phyloP scores from a whole-genome alignment of 30 jellyfish, hydroid and myxozoan genomes.

The Hydractinia echinata region DNA sequence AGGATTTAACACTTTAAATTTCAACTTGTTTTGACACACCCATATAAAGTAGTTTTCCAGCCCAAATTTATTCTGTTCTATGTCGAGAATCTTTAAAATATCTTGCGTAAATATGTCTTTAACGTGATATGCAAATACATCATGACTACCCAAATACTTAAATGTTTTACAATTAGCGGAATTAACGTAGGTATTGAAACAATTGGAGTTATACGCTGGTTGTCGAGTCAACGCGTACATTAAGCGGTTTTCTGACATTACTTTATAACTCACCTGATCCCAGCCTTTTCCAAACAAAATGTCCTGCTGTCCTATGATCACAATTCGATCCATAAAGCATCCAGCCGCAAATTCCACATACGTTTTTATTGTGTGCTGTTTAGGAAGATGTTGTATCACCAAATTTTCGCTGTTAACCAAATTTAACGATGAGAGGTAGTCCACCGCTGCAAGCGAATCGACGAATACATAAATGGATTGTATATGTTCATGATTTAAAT shows the following conservation, averaged over 20 bases:
- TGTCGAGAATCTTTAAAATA: conserved; percentile 11
- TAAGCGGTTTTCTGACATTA: conserved; percentile 1
- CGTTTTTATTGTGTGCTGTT: not conserved
- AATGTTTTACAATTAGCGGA: conserved; percentile 54
- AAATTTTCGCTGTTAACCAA: conserved; percentile 29
- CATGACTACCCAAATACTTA: conserved; percentile 61
- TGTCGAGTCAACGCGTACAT: conserved; percentile 58
- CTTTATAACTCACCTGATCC: conserved; percentile 12
- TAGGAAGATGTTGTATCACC: conserved; percentile 24
- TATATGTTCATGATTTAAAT: conserved; percentile 8
- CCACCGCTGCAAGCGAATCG: conserved; percentile 1
- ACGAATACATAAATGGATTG: conserved; percentile 27
- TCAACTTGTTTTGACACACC: no score
- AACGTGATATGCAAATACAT: conserved; percentile 42
- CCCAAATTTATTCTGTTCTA: conserved; percentile 44
- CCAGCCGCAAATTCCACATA: conserved; percentile 22
- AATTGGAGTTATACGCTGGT: conserved; percentile 12
- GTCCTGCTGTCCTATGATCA: conserved; percentile 41
- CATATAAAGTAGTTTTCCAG: conserved; percentile 50
- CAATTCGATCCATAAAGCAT: conserved; percentile 13
- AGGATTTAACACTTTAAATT: no score
- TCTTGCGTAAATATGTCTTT: conserved; percentile 1
- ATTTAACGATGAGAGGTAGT: conserved; percentile 10
- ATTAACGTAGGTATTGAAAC: conserved; percentile 30
- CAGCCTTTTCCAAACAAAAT: conserved; percentile 38